A percentile compares a stretch with the other conserved stretches of the same genome.
phyloP scores from a whole-genome alignment of 2,888 invertebrate species.

The Pseudanteris insignis region DNA sequence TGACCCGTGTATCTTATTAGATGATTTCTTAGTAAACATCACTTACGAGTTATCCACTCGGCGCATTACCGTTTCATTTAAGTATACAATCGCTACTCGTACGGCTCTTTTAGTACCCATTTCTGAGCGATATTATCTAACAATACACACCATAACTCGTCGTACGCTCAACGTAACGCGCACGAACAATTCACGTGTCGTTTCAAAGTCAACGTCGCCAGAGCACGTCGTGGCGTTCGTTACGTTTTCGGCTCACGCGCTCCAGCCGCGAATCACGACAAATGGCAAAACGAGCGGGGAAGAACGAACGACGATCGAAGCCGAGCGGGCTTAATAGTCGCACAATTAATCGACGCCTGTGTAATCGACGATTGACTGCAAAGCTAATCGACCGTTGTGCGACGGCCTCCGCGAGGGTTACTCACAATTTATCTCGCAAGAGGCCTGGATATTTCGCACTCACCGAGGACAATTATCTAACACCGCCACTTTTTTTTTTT shows the following conservation, averaged over 20 bases:
- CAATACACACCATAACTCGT: no score
- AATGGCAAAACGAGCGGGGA: no score
- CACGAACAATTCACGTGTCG: no score
- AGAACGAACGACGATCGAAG: no score
- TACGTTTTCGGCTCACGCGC: no score
- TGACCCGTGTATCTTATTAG: constrained; percentile 50
- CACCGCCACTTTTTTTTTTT: background rate
- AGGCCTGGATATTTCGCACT: constrained; percentile 22
- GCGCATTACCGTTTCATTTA: constrained; percentile 36
- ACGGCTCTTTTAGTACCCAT: constrained; percentile 35
- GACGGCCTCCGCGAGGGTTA: constrained; percentile 36
- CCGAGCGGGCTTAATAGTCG: constrained; percentile 45
- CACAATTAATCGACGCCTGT: constrained; percentile 50
- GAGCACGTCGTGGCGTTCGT: no score
- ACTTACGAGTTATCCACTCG: constrained; percentile 42
- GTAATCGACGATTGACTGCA: constrained; percentile 46
- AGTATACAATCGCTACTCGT: constrained; percentile 33
- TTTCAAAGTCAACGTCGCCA: no score
- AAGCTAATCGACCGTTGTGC: constrained; percentile 45
- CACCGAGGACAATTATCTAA: constrained; percentile 5
- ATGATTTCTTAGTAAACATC: constrained; percentile 48
- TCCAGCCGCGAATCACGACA: no score
- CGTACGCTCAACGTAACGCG: no score
- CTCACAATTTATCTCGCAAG: constrained; percentile 35
- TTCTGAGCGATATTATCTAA: constrained; percentile 20